A percentile compares a stretch with the other conserved stretches of the same genome.
Evolutionary conservation across 1,140 invertebrate genomes (phyloP).

Genomic region (Brachionus paranguensis): DNA sequence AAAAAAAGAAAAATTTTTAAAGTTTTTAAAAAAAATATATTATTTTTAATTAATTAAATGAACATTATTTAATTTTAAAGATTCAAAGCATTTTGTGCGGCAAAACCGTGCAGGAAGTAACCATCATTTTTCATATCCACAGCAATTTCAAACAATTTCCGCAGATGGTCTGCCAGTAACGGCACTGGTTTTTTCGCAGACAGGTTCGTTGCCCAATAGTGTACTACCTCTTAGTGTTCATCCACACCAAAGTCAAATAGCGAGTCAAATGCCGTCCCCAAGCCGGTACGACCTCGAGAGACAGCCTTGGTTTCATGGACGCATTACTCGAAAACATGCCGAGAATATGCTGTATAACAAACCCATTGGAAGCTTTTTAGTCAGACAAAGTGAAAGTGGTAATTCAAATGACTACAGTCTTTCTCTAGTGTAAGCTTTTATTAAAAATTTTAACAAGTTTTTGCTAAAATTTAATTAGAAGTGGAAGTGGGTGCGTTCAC

Average conservation of each 20-base stretch:
- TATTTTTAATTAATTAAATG: no score
- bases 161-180: background rate
- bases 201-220: background rate
- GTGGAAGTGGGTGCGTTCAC: conserved; percentile 30
- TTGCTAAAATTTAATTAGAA: conserved; percentile 11
- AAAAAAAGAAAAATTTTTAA: no score
- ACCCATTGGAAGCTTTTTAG: conserved; percentile 38
- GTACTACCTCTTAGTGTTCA: background rate
- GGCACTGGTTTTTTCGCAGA: conserved; percentile 2
- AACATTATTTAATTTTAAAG: background rate
- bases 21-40: no score
- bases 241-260: background rate
- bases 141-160: background rate
- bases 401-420: conserved; percentile 39
- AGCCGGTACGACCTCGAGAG: background rate
- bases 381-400: conserved; percentile 39
- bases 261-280: background rate
- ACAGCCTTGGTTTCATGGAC: conserved; percentile 37
- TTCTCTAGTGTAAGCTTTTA: conserved; percentile 13
- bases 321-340: conserved; percentile 26
- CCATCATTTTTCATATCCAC: conserved; percentile 7
- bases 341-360: conserved; percentile 1
- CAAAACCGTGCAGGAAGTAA: background rate
- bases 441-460: background rate
- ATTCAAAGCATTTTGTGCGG: background rate